Conservation (phyloP, 2,113 vertebrate genomes). For the Hypocryptadius cinnamomeus region DNA sequence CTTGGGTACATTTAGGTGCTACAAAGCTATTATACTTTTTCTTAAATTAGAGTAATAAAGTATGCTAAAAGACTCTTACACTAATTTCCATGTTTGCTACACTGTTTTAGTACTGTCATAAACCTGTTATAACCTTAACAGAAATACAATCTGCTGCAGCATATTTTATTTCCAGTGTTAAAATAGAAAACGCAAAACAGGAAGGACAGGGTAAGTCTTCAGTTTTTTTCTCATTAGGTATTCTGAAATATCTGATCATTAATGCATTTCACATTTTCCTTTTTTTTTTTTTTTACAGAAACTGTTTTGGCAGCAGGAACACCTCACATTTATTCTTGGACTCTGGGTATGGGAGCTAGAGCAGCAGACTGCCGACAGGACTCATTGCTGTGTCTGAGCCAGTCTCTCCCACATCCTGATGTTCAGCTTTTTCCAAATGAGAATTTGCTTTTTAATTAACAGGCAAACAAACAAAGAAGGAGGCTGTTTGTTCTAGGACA, state of each 20-base stretch:
- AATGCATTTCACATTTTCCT: not conserved
- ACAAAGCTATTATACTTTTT: constrained; percentile 45
- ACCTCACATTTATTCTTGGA: constrained; percentile 13
- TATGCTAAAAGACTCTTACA: constrained; percentile 11
- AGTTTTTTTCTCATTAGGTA: not conserved
- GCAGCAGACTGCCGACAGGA: not conserved
- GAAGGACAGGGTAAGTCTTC: not conserved
- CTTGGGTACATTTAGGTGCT: constrained; percentile 23
- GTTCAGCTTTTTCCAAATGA: not conserved
- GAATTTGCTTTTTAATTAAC: constrained; percentile 51
- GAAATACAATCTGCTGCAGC: constrained; percentile 50
- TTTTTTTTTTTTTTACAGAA: not conserved
- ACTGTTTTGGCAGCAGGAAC: not conserved
- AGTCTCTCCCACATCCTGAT: constrained; percentile 10
- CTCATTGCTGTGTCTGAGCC: not conserved
- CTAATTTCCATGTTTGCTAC: constrained; percentile 57
- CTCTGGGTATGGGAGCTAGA: not conserved
- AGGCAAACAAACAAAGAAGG: constrained; percentile 26
- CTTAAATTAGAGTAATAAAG: constrained; percentile 51
- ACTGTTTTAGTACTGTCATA: constrained; percentile 62
- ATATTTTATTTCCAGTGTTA: constrained; percentile 53
- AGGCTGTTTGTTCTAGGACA: constrained; percentile 23
- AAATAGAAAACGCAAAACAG: constrained; percentile 33
- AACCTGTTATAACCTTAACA: constrained; percentile 58
- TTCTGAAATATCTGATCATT: constrained; percentile 9